Conservation (phyloP, 2,113 vertebrate genomes). For the Daphoenositta chrysoptera region DNA sequence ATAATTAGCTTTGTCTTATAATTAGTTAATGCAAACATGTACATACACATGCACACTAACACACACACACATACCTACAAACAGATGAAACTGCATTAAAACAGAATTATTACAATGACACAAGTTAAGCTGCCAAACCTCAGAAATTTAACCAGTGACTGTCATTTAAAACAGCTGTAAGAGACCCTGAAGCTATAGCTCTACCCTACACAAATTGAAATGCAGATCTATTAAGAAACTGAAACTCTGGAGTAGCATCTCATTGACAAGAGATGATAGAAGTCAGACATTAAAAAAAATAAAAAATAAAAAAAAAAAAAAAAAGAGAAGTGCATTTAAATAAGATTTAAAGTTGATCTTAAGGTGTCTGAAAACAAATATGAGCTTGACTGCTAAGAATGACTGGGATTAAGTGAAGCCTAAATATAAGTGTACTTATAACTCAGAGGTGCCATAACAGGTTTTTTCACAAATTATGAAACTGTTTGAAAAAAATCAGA, state of each 20-base stretch:
- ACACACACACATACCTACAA: neutral
- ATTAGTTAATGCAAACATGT: neutral
- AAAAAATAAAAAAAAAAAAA: too few species aligned
- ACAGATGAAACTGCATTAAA: neutral
- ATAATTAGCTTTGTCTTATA: neutral
- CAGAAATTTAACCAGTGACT: neutral
- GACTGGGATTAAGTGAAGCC: neutral
- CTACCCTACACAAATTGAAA: neutral
- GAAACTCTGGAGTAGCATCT: neutral
- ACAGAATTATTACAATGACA: neutral
- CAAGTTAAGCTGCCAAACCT: neutral
- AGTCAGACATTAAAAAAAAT: neutral
- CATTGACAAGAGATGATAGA: neutral
- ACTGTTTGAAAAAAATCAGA: neutral
- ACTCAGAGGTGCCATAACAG: neutral
- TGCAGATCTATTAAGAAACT: neutral
- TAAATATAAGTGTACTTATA: neutral
- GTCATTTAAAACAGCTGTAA: neutral
- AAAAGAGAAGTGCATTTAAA: neutral
- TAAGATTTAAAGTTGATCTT: neutral
- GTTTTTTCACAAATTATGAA: neutral
- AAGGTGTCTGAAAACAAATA: accelerated
- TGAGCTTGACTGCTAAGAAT: neutral
- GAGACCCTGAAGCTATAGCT: neutral
- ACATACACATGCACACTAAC: neutral